Evolutionary conservation across 1,140 invertebrate genomes (phyloP).

Genomic region (Drosophila dunni): DNA sequence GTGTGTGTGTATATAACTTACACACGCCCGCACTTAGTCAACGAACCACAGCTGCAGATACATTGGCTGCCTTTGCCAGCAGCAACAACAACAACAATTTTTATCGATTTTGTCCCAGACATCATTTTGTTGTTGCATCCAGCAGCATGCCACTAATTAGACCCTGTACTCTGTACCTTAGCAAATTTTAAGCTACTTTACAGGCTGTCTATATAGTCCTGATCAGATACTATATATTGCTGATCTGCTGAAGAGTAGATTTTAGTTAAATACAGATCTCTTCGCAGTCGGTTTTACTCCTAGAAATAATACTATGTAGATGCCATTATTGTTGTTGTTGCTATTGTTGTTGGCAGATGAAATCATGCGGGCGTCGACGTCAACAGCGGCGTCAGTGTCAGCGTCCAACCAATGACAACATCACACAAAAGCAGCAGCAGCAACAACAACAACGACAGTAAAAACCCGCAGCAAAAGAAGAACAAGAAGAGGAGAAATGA

Average conservation of each 20-base stretch:
- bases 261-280: no score
- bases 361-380: slow-evolving; percentile 66
- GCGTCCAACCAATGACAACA: slow-evolving; percentile 61
- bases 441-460: slow-evolving; percentile 13
- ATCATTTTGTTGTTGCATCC: slow-evolving; percentile 41
- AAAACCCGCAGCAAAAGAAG: slow-evolving; percentile 2
- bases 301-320: neutral
- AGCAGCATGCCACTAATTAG: slow-evolving; percentile 48
- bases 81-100: slow-evolving; percentile 28
- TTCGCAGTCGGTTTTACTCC: no score
- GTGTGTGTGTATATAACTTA: slow-evolving; percentile 32
- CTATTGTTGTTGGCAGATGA: slow-evolving; percentile 57
- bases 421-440: slow-evolving; percentile 51
- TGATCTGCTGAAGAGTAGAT: no score
- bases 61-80: slow-evolving; percentile 40
- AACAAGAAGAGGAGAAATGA: neutral
- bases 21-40: slow-evolving; percentile 81
- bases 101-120: slow-evolving; percentile 42
- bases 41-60: slow-evolving; percentile 73
- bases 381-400: neutral
- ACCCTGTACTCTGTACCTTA: no score
- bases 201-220: no score
- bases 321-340: slow-evolving; percentile 20
- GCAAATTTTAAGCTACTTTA: no score
- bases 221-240: no score